These are phyloP conservation scores for Melanotaenia maccullochi DNA, from an alignment of 2,797 vertebrate genomes.

Conservation along the genomic window DNA sequence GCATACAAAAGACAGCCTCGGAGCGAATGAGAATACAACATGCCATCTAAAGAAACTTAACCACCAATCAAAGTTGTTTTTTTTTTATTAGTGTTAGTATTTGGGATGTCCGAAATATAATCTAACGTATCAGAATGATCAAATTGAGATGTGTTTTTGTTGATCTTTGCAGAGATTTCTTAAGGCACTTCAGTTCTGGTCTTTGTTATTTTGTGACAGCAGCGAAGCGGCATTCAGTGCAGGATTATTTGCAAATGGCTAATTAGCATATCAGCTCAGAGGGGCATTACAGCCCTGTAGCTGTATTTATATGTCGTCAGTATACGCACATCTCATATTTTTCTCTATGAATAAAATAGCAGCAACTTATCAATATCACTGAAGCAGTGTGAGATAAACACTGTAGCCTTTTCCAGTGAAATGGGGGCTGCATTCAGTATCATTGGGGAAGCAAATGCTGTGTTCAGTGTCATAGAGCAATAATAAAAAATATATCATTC, in stretches of 20 bases:
- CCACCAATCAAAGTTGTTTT: not conserved
- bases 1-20: too few relatives aligned
- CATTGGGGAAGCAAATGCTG: too few relatives aligned
- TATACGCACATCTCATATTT: not conserved
- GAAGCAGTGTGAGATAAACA: not conserved
- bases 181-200: not conserved
- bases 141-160: not conserved
- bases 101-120: not conserved
- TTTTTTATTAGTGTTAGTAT: not conserved
- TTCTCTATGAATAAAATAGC: not conserved
- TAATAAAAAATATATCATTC: too few relatives aligned
- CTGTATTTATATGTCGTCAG: not conserved
- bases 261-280: not conserved
- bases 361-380: not conserved
- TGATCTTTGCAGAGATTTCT: not conserved
- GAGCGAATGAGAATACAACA: too few relatives aligned
- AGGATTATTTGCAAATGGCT: not conserved
- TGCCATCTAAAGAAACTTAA: not conserved
- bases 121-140: not conserved
- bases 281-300: too few relatives aligned
- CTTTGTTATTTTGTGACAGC: not conserved
- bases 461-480: too few relatives aligned
- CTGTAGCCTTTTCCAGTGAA: not conserved
- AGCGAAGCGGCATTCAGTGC: not conserved
- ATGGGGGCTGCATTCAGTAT: too few relatives aligned